These are phyloP conservation scores for Netelia melanura DNA, from an alignment of 2,888 invertebrate species.

Conservation along the genomic window DNA sequence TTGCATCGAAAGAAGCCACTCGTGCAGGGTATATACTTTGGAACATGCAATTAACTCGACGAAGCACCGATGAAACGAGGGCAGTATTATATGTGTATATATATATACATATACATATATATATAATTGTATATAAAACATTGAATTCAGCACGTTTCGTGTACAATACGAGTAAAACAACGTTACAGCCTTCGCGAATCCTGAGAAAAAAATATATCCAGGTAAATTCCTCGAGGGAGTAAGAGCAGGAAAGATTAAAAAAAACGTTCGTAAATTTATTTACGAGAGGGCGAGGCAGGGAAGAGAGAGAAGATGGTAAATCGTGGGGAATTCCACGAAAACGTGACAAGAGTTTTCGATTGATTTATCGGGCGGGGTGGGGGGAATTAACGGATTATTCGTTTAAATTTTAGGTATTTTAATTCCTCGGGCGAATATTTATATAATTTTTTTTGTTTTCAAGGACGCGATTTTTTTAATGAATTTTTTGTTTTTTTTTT, in stretches of 20 bases:
- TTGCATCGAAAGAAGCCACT: conserved; percentile 50
- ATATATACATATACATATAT: not conserved
- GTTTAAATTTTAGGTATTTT: not conserved
- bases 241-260: not conserved
- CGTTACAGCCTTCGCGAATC: conserved; percentile 10
- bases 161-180: conserved; percentile 11
- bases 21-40: conserved; percentile 53
- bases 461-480: conserved; percentile 25
- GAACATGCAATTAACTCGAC: conserved; percentile 65
- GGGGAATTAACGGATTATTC: conserved; percentile 18
- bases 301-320: conserved; percentile 6
- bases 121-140: conserved; percentile 7
- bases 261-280: conserved; percentile 14
- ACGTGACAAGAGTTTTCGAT: conserved; percentile 19
- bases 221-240: not conserved
- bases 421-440: not conserved
- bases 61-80: conserved; percentile 60
- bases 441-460: not conserved
- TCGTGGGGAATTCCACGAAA: not conserved
- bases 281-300: not conserved
- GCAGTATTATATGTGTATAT: conserved; percentile 39
- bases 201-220: conserved; percentile 30
- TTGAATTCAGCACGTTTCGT: conserved; percentile 30
- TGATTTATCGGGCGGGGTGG: not conserved
- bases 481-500: not conserved